Evolutionary conservation across 1,140 invertebrate species (phyloP), one percentile per base, ranked within the genome.

Genomic region (Drosophila murphyi): DNA sequence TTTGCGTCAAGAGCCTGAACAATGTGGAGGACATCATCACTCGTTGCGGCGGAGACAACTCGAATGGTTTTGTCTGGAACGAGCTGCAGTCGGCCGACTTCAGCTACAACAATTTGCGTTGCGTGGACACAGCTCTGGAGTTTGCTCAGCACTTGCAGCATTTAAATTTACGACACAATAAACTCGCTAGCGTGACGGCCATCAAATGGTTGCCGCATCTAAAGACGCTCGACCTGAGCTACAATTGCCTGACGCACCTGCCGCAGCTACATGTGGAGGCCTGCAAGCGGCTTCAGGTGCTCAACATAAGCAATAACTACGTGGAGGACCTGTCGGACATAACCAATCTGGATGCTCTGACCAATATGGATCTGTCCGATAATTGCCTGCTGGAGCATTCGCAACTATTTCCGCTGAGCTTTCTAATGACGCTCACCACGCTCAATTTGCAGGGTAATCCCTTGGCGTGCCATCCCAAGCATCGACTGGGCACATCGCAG

Each of bases 371-470:
- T 92, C 76, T 96, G 8, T 94, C 94, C 0, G 94, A 94, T 37
- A 96, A 96, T 79, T 95, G 94, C 80, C 79, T 96, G 55, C 88
- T 94, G n/a, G 93, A 95, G 51, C 95, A 96, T 80, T 92, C 92
- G 34, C 78, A 91, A 8, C 88, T 96, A 1, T 92, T 93, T 75
- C 93, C 94, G 2, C 72, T 96, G 0, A 93, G 94, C 59, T 93
- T 93, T 45, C 92, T 96, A 68, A 88, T 93, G 5, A 92, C 93
- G 2, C 89, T 96, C 2, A 91, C 94, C 45, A 94, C 92, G 82
- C 59, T 96, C 5, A 94, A 93, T 63, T 80, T 96, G 6, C 91
- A 93, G 65, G 94, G 94, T 2, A 96, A 96, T 93, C 95, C 95
- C 2, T 74, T 96, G 5, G 93, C 93, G 34, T 95, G 94, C 87